Base-by-base conservation (phyloP, 2,797 vertebrate genomes). In the Peromyscus aztecus region DNA sequence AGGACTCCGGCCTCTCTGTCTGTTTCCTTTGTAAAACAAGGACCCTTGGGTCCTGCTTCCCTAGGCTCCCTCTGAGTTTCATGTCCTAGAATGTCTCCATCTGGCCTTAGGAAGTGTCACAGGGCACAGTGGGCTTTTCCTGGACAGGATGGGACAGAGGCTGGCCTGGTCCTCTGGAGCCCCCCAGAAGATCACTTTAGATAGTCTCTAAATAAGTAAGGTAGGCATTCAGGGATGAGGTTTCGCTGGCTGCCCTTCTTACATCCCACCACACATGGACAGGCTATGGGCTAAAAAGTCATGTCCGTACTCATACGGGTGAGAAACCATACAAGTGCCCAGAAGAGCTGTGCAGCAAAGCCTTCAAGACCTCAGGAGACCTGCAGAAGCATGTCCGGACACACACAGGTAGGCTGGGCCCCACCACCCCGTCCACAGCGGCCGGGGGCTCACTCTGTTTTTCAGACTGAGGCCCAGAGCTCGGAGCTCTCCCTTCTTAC, bases 291-390 rank as follows among this genome's bases (percentile, higher is more conserved):
- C 98, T 99, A 43, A 99, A 99, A 97, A 99, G 98, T 91, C 99
- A 99, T 0, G 52, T 98, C 87, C 99, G 99, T 65, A 99, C 99
- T 4, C 99, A 99, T 84, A 99, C 99, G 0, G 99, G 99, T 77
- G 99, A 99, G 96, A 99, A 99, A 94, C 99, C 99, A 0, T 99
- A 99, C 98, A 99, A 99, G 83, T 99, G 99, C 89, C 99, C 99
- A 2, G 99, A 99, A 95, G 99, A 99, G 12, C n/a, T 99, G 94
- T 99, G 99, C 37, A 99, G 97, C 97, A 99, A 99, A 98, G 99
- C 99, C 96, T 99, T 99, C 98, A 99, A 99, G 97, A 99, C 99
- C 67, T 99, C 99, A 0, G 99, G 99, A 52, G 99, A 99, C 89
- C 98, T 99, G 7, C 99, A 99, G 98, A 99, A 99, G 88, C 99